Percentiles rank a stretch among this genome's conserved stretches.
These are phyloP conservation scores for Tolypeutes matacus DNA, from an alignment of 2,797 vertebrate genomes.

Conservation along the genomic window DNA sequence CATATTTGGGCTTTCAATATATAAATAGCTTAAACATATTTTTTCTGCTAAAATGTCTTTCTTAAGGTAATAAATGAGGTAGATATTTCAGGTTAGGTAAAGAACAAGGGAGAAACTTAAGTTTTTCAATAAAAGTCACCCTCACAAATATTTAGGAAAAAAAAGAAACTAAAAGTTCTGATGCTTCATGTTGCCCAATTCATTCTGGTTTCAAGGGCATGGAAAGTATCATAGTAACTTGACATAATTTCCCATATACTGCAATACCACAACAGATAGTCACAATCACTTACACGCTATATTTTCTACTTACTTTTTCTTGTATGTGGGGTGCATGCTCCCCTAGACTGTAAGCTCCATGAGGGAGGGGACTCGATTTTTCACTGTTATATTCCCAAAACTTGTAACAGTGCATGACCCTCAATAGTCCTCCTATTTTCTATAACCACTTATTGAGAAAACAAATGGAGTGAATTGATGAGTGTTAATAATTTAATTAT, in stretches of 20 bases:
- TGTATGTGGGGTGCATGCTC: neutral
- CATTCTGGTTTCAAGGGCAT: neutral
- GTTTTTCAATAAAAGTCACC: neutral
- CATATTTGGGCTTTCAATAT: neutral
- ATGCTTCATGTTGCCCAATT: neutral
- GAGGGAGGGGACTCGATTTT: neutral
- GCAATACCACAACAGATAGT: neutral
- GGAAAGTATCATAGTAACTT: neutral
- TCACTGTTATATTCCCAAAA: neutral
- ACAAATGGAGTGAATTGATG: neutral
- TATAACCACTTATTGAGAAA: neutral
- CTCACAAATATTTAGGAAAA: neutral
- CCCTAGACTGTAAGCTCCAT: neutral
- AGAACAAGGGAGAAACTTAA: neutral
- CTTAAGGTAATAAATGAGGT: conserved; percentile 4
- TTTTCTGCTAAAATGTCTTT: neutral
- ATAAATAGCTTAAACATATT: neutral
- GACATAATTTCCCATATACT: neutral
- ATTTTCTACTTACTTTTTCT: neutral
- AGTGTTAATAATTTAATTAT: neutral
- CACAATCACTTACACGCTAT: neutral
- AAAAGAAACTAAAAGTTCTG: neutral
- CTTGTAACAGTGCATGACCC: fast-evolving
- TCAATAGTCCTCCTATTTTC: neutral
- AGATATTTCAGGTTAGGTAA: conserved; percentile 20